Evolutionary conservation across 2,113 vertebrate species (phyloP).

Genomic region (Triplophysa rosa): DNA sequence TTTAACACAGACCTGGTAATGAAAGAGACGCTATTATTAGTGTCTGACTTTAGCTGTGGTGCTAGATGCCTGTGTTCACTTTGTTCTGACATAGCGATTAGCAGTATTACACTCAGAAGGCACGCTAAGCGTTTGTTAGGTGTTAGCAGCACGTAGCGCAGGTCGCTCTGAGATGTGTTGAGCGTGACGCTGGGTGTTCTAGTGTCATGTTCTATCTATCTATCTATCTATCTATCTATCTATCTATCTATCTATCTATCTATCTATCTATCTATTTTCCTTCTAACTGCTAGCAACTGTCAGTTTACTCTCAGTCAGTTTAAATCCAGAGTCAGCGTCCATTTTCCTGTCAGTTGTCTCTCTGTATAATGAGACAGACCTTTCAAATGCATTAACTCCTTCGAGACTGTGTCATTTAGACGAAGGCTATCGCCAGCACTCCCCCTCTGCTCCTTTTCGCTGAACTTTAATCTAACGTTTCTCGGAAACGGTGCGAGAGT

Average conservation of each 20-base stretch:
- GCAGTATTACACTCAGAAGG: not conserved
- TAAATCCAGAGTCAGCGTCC: not conserved
- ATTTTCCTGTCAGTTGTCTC: slow-evolving; percentile 33
- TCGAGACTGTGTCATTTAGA: not conserved
- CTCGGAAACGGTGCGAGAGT: not conserved
- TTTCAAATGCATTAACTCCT: not conserved
- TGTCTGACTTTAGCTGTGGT: slow-evolving; percentile 24
- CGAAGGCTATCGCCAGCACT: not conserved
- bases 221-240: too few relatives aligned
- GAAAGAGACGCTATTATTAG: slow-evolving; percentile 58
- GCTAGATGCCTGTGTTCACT: slow-evolving; percentile 42
- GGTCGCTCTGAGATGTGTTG: too few relatives aligned
- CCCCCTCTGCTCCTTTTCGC: not conserved
- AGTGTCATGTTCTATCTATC: too few relatives aligned
- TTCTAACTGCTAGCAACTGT: slow-evolving; percentile 3
- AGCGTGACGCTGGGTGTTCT: too few relatives aligned
- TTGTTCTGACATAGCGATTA: slow-evolving; percentile 18
- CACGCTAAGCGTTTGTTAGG: not conserved
- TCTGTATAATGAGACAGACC: slow-evolving; percentile 38
- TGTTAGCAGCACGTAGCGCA: not conserved
- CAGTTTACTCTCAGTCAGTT: not conserved
- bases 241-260: not conserved
- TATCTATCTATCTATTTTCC: not conserved
- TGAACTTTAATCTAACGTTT: not conserved
- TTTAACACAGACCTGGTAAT: slow-evolving; percentile 52